A percentile compares a stretch with the other conserved stretches of the same genome.
Conservation (phyloP, 1,140 invertebrate species). For the Nephotettix cincticeps region DNA sequence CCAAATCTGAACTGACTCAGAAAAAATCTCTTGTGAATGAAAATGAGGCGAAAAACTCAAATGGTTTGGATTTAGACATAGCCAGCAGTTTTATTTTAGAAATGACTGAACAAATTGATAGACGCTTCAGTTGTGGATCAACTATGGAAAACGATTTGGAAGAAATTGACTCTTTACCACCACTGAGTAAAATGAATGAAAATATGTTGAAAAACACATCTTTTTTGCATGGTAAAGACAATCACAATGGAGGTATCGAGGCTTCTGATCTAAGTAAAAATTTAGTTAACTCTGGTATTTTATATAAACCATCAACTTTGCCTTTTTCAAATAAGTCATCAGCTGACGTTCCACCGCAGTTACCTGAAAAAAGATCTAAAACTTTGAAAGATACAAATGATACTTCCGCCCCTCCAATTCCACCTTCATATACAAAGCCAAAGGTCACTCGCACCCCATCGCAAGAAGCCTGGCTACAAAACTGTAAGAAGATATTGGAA, state of each 20-base stretch:
- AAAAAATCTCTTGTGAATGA: not conserved
- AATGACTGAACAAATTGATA: conserved; percentile 16
- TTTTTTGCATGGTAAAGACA: not conserved
- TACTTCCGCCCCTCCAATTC: not conserved
- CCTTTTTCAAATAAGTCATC: not conserved
- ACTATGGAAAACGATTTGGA: not conserved
- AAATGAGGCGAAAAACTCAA: not conserved
- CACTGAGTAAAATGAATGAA: not conserved
- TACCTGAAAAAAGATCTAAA: conserved; percentile 1
- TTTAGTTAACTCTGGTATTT: too few species aligned
- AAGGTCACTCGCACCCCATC: not conserved
- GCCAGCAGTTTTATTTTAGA: conserved; percentile 19
- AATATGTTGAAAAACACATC: not conserved
- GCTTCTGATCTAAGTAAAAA: too few species aligned
- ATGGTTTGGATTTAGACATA: not conserved
- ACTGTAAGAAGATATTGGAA: not conserved
- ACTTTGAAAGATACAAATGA: not conserved
- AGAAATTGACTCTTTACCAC: not conserved
- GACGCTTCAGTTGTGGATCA: not conserved
- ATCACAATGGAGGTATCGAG: too few species aligned
- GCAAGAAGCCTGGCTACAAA: not conserved
- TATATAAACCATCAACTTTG: too few species aligned
- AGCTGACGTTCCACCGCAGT: not conserved
- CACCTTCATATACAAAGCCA: conserved; percentile 3
- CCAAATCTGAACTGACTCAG: not conserved